Evolutionary conservation across 1,140 invertebrate genomes (phyloP).

Genomic region (Stegodyphus dumicola): DNA sequence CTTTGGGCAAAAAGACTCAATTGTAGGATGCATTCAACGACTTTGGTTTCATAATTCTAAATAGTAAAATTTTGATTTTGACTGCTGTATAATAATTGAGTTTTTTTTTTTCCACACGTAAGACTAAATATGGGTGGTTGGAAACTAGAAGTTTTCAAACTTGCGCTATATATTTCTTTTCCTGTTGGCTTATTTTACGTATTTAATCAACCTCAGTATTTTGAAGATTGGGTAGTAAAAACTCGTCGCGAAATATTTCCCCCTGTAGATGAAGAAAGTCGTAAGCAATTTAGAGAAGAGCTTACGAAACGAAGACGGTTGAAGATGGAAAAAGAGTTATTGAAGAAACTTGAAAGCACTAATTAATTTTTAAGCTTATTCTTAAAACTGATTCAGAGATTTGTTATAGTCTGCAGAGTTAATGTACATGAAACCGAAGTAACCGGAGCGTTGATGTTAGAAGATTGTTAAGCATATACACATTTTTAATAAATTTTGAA

Average conservation of each 20-base stretch:
- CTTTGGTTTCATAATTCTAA: no score
- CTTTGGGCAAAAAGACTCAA: no score
- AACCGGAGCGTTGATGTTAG: no score
- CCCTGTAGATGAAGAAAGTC: slow-evolving; percentile 74
- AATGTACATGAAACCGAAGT: no score
- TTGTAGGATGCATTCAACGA: no score
- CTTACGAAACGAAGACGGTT: neutral
- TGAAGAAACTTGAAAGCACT: slow-evolving; percentile 15
- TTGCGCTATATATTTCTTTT: slow-evolving; percentile 87
- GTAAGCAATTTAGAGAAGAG: slow-evolving; percentile 66
- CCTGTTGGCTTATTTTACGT: slow-evolving; percentile 85
- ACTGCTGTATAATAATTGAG: no score
- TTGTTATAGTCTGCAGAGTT: no score
- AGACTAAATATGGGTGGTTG: slow-evolving; percentile 77
- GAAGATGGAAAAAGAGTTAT: slow-evolving; percentile 53
- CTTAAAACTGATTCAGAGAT: neutral
- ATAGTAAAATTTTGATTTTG: no score
- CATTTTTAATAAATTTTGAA: no score
- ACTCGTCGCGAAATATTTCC: slow-evolving; percentile 78
- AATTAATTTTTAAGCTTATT: slow-evolving; percentile 4
- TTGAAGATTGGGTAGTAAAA: slow-evolving; percentile 82
- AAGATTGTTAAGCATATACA: no score
- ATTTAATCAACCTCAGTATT: slow-evolving; percentile 86
- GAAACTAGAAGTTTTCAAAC: slow-evolving; percentile 82
- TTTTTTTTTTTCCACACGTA: no score